Base-by-base conservation (phyloP, 2,797 vertebrate genomes). In the Acanthopagrus latus region DNA sequence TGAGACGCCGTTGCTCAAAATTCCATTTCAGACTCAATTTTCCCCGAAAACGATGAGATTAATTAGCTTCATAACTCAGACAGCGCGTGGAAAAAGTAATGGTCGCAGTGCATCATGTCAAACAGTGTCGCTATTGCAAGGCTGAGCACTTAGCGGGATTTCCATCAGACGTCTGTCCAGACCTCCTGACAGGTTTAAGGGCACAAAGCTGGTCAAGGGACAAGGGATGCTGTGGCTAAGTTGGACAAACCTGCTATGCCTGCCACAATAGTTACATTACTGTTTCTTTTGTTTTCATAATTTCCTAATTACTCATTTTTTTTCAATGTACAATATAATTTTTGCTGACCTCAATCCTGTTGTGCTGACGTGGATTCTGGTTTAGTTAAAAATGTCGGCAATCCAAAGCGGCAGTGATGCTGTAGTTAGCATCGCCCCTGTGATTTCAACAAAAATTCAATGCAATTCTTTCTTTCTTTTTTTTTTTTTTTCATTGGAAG, bases 61-160 rank as follows among this genome's bases (percentile, higher is more conserved):
- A 92, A 91, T 90, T 89, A 88, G 83, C 73, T 66, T 78, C 74
- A 81, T 83, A 78, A 85, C 55, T 73, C 70, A 71, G 62, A 66
- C 63, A 25, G 57, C 62, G 81, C 25, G 82, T 64, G 38, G 21
- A 75, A 76, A 76, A 83, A 80, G 66, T 74, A 83, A 86, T 80
- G 74, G 78, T 66, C 57, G 66, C 50, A 51, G 78, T 86, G 60
- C 47, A 76, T 88, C 84, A 86, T 82, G 78, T 75, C 74, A 67
- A 51, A 43, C 44, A 9, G 60, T 76, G 64, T 83, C 71, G 77
- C 86, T 76, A 80, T 52, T 46, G 86, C 70, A 76, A 65, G 64
- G 62, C 54, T 38, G 70, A 71, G 69, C 5, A 17, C 69, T 78
- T 72, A 58, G 33, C 16, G 44, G 12, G 20, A 29, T 74, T 69